phyloP scores from a whole-genome alignment of 2,797 vertebrate genomes.

The Sylvilagus floridanus region DNA sequence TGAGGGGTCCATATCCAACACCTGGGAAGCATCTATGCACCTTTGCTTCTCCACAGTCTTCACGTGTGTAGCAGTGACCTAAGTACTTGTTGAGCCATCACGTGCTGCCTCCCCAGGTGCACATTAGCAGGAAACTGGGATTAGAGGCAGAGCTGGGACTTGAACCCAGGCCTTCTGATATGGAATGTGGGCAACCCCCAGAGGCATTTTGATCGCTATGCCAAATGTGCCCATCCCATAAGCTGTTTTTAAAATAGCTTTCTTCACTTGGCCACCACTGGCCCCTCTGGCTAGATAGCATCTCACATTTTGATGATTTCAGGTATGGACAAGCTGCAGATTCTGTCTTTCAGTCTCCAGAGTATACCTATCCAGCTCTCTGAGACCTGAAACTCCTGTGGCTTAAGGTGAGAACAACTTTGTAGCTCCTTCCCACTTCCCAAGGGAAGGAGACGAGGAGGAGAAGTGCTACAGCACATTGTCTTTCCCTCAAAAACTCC shows the following conservation, averaged over 20 bases:
- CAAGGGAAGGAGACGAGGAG: background rate
- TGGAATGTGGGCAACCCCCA: no score
- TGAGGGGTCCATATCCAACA: background rate
- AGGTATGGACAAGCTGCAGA: background rate
- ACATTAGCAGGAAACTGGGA: no score
- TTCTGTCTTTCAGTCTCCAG: background rate
- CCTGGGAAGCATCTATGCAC: no score
- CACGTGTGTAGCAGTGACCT: background rate
- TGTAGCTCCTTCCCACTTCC: background rate
- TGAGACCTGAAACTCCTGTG: background rate
- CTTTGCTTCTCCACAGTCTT: background rate
- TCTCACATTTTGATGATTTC: background rate
- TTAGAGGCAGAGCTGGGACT: no score
- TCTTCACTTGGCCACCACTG: background rate
- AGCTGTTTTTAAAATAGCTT: background rate
- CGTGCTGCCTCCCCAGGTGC: no score
- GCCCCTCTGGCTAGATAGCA: background rate
- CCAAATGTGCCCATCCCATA: no score
- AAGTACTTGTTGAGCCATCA: no score
- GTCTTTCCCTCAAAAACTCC: background rate
- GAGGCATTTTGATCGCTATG: no score
- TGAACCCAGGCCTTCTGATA: no score
- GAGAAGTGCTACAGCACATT: background rate
- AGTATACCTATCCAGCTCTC: background rate
- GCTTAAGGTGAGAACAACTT: background rate